phyloP scores from a whole-genome alignment of 2,797 vertebrate genomes.

The Tapirus indicus region DNA sequence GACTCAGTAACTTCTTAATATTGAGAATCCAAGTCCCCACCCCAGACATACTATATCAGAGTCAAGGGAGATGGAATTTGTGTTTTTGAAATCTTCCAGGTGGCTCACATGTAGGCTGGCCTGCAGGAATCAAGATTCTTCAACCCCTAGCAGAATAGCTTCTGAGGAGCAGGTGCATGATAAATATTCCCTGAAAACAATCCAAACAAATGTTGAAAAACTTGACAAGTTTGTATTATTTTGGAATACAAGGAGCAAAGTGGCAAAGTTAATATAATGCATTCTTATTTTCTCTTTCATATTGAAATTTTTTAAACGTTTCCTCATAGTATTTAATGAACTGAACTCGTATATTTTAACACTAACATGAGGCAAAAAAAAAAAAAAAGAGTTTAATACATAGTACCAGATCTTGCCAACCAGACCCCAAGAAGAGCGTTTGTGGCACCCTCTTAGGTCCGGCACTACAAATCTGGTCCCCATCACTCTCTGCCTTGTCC shows the following conservation, averaged over 20 bases:
- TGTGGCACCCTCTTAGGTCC: neutral
- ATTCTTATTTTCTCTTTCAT: conserved; percentile 3
- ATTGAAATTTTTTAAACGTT: neutral
- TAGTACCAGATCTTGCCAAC: neutral
- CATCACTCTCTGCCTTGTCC: neutral
- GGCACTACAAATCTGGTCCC: neutral
- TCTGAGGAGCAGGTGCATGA: neutral
- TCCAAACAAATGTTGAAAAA: neutral
- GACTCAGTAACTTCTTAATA: neutral
- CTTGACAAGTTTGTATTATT: neutral
- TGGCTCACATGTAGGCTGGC: neutral
- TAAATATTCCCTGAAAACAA: neutral
- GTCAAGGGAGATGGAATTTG: neutral
- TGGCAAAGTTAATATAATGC: neutral
- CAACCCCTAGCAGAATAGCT: neutral
- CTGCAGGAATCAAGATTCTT: neutral
- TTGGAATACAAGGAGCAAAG: neutral
- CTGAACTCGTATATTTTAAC: conserved; percentile 34
- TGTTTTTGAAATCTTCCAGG: neutral
- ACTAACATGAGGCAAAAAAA: neutral
- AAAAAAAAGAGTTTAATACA: neutral
- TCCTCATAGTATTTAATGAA: neutral
- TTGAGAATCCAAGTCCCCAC: neutral
- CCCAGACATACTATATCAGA: neutral
- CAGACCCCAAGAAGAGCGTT: neutral